Percentiles rank a stretch among this genome's conserved stretches.
Conservation (phyloP, 2,888 invertebrate species). For the Machimus atricapillus region DNA sequence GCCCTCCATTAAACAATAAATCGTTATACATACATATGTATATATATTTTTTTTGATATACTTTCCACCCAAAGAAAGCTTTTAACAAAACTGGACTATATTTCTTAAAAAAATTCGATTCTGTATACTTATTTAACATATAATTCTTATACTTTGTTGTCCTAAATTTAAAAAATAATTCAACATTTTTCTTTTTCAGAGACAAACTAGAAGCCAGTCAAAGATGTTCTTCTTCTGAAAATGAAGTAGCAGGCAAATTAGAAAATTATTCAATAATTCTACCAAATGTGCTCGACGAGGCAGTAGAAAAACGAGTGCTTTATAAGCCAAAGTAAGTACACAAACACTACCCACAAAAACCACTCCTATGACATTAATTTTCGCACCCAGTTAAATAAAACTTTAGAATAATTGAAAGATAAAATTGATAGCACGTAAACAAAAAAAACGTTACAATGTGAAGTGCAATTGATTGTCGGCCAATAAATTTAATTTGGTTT, state of each 20-base stretch:
- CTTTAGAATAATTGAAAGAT: neutral
- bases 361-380: neutral
- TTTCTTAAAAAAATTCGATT: no score
- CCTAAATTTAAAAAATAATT: neutral
- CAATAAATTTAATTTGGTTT: neutral
- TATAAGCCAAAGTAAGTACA: conserved; percentile 62
- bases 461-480: neutral
- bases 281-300: conserved; percentile 75
- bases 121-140: no score
- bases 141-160: neutral
- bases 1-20: no score
- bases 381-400: neutral
- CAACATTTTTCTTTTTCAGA: conserved; percentile 48
- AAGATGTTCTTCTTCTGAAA: conserved; percentile 53
- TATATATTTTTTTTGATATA: no score
- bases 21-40: no score
- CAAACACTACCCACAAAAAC: conserved; percentile 10
- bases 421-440: neutral
- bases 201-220: conserved; percentile 55
- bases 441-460: neutral
- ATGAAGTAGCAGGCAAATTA: conserved; percentile 54
- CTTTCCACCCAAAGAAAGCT: no score
- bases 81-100: no score
- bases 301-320: conserved; percentile 69
- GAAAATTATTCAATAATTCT: conserved; percentile 68